Evolutionary conservation across 1,140 invertebrate genomes (phyloP), one percentile per base, ranked within the genome.

Genomic region (Drosophila nannoptera): DNA sequence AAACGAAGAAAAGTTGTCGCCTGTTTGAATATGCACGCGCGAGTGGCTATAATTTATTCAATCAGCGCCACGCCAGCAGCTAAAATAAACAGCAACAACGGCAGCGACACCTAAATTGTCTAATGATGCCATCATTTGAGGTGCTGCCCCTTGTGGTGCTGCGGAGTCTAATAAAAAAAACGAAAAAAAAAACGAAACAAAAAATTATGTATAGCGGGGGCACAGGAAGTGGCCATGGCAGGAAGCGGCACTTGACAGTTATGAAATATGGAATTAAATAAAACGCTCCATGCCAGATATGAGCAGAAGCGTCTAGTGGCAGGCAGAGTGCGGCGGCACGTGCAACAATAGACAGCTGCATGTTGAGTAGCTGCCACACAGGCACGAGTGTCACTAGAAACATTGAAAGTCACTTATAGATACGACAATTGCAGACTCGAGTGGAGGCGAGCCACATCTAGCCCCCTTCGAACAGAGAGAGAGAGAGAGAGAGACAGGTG

Each of bases 31-130:
- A 61, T 83, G 76, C 80, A 80, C 75, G 80, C 76, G 76, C 73
- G 66, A 86, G 81, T 86, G 69, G 46, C 70, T 64, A 86, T 86
- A 86, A 86, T 86, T 86, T 86, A 86, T 86, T 86, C 81, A 86
- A 86, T 86, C 81, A 84, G 80, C 80, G 80, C 73, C 63, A 62
- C 69, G 64, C 64, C 61, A 11, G 12, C 29, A 14, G 11, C 40
- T 5, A 43, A 43, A 43, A 43, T 43, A 43, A 43, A 33, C 11
- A 32, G 14, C 16, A 40, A 40, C 45, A 43, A 11, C 32, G 11
- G 5, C 53, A 11, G 45, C 54, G 42, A 81, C 63, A 76, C 82
- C 81, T 86, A 86, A 86, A 86, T 86, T 87, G 82, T 87, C 81
- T 86, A 86, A 86, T 86, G 81, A 86, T 86, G 81, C 82, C 82